Conservation (phyloP, 1,140 invertebrate genomes). For the Druon quercuslanigerum region DNA sequence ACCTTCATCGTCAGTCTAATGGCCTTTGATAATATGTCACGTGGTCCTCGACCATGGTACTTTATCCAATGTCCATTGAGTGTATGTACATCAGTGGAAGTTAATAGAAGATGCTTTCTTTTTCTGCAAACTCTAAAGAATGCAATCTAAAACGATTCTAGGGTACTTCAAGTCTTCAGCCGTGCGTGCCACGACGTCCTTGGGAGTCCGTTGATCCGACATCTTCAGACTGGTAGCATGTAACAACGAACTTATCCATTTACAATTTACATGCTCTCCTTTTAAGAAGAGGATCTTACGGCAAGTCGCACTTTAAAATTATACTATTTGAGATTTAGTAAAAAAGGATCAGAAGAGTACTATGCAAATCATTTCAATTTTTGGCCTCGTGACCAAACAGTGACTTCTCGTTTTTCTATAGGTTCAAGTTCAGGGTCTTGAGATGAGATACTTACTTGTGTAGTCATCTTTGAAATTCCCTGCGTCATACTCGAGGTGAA, state of each 20-base stretch:
- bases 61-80: neutral
- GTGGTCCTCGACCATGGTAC: slow-evolving; percentile 1
- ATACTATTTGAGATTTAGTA: neutral
- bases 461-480: slow-evolving; percentile 13
- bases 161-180: slow-evolving; percentile 7
- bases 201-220: slow-evolving; percentile 53
- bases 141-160: neutral
- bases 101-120: slow-evolving; percentile 15
- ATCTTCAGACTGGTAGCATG: slow-evolving; percentile 39
- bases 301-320: neutral
- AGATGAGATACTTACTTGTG: slow-evolving; percentile 6
- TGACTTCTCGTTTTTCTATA: neutral
- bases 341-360: too few relatives aligned
- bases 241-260: neutral
- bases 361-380: neutral
- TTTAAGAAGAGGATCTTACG: neutral
- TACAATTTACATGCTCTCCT: neutral
- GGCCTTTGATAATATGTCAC: slow-evolving; percentile 23
- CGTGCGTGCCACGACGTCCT: slow-evolving; percentile 42
- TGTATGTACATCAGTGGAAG: neutral
- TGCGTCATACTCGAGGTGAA: slow-evolving; percentile 22
- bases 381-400: neutral
- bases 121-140: neutral
- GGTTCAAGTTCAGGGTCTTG: slow-evolving; percentile 27
- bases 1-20: slow-evolving; percentile 29